These are phyloP conservation scores for Hydropsyche betteni DNA, from an alignment of 2,888 invertebrate species.

Conservation along the genomic window DNA sequence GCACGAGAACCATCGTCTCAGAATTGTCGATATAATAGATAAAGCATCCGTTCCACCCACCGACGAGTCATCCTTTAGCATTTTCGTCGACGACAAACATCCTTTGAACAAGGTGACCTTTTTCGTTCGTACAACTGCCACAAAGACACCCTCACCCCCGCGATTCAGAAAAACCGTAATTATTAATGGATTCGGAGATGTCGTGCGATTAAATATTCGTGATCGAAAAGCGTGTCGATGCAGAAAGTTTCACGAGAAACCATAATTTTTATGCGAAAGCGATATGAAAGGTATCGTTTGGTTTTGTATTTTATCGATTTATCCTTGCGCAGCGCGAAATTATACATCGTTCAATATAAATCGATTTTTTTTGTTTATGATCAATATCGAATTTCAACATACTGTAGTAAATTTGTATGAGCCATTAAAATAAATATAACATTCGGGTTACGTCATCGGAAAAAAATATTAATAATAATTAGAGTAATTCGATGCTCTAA, in stretches of 20 bases:
- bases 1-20: background rate
- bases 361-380: background rate
- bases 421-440: too few species aligned
- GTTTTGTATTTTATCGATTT: slow-evolving; percentile 4
- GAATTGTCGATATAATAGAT: slow-evolving; percentile 29
- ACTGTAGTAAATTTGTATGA: too few species aligned
- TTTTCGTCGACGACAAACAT: slow-evolving; percentile 17
- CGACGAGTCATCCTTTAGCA: slow-evolving; percentile 5
- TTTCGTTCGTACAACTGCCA: slow-evolving; percentile 9
- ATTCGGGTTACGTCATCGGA: too few species aligned
- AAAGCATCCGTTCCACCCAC: slow-evolving; percentile 12
- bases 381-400: too few species aligned
- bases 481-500: too few species aligned
- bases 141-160: background rate
- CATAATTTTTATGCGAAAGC: background rate
- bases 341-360: background rate
- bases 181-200: slow-evolving; percentile 10
- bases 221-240: background rate
- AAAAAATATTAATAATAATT: too few species aligned
- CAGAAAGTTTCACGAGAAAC: background rate
- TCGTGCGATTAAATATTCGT: slow-evolving; percentile 3
- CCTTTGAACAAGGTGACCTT: slow-evolving; percentile 37
- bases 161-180: background rate
- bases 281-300: background rate
- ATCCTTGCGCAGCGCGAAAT: slow-evolving; percentile 5